Evolutionary conservation across 2,888 invertebrate genomes (phyloP).

Genomic region (Alcis repandata): DNA sequence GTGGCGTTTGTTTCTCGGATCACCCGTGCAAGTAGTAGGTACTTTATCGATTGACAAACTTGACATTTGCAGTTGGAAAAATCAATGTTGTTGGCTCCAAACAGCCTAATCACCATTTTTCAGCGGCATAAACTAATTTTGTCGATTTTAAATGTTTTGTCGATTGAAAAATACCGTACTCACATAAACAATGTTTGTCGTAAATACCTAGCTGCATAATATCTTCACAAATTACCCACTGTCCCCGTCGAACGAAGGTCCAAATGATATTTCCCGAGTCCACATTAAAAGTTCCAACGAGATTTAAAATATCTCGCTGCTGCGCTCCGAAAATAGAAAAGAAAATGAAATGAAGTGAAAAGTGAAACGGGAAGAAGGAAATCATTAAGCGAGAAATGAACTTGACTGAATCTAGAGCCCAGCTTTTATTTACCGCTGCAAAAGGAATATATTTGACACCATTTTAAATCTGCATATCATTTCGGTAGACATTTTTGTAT

Average conservation of each 20-base stretch:
- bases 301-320: conserved; percentile 37
- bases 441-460: conserved; percentile 39
- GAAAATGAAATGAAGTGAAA: conserved; percentile 45
- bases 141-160: too few relatives aligned
- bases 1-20: conserved; percentile 58
- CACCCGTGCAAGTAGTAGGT: background rate
- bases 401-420: conserved; percentile 45
- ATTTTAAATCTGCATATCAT: conserved; percentile 32
- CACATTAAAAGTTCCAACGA: conserved; percentile 32
- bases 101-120: too few relatives aligned
- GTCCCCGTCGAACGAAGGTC: background rate
- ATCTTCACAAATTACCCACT: background rate
- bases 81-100: too few relatives aligned
- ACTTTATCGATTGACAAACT: too few relatives aligned
- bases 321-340: conserved; percentile 44
- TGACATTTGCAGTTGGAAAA: background rate
- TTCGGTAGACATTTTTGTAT: conserved; percentile 21
- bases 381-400: conserved; percentile 49
- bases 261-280: conserved; percentile 17
- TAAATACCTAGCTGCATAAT: too few relatives aligned
- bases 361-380: conserved; percentile 50
- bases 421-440: conserved; percentile 33
- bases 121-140: too few relatives aligned
- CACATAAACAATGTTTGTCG: too few relatives aligned
- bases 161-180: too few relatives aligned